Base-by-base conservation (phyloP, 1,140 invertebrate genomes). In the Lepidostoma basale region DNA sequence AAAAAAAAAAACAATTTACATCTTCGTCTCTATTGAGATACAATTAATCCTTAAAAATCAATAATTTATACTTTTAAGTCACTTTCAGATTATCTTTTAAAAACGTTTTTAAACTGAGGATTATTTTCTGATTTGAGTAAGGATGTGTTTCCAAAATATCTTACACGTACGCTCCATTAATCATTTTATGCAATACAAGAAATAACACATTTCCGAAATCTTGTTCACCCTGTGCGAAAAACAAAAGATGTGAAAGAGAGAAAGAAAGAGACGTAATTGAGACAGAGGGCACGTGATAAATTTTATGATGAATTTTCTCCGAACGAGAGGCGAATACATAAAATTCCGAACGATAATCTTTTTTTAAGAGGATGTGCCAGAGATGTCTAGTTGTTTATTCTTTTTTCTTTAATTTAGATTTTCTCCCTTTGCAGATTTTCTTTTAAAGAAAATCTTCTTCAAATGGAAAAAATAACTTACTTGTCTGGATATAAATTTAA, bases 281-380 rank as follows among this genome's bases (percentile, higher is more conserved):
- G 54, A 59, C 54, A 39, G 18, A 23, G 22, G 40, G 54, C 10
- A 59, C 54, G 54, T 59, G 54, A 59, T 59, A 59, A 59, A 59
- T 59, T 59, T 59, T 59, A 59, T 59, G 54, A 59, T 59, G 54
- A 59, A 59, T 36, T 59, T 59, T 40, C 54, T 40, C 8, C 12
- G 36, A 59, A 40, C 54, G 33, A 16, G 30, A 18, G 36, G 9
- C 20, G 54, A 59, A 59, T 59, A 59, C 54, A 59, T 59, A 59
- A 59, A 59, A 59, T 40, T 9, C 9, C 30, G 23, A 39, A 25
- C 20, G 30, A 39, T 59, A 59, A 59, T 59, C 54, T 23, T 59
- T 36, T 59, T 59, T 59, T 39, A 59, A 59, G 33, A 40, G 54
- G 33, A 59, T 56, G 4, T 20, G 25, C 28, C 25, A 12, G 9